Evolutionary conservation across 2,797 vertebrate genomes (phyloP).

Genomic region (Cirrhinus molitorella): DNA sequence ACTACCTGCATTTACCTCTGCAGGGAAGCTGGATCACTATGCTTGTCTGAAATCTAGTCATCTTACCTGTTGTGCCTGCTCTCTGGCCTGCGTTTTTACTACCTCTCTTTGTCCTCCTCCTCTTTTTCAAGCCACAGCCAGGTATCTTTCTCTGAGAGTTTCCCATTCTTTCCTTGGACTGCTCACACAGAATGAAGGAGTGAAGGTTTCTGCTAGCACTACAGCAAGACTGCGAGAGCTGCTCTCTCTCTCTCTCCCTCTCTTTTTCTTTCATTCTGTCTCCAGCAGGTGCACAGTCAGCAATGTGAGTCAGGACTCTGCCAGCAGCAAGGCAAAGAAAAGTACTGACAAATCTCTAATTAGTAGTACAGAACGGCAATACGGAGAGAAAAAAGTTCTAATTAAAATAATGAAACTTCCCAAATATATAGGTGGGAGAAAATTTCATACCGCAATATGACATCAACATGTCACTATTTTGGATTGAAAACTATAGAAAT

Average conservation of each 20-base stretch:
- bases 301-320: conserved; percentile 51
- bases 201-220: not conserved
- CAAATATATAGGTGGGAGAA: not conserved
- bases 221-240: conserved; percentile 57
- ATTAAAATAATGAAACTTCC: conserved; percentile 6
- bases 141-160: conserved; percentile 64
- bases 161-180: conserved; percentile 63
- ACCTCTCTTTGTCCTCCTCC: conserved; percentile 65
- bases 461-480: not conserved
- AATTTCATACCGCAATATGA: not conserved
- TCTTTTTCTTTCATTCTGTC: conserved; percentile 34
- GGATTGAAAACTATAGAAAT: not conserved
- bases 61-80: conserved; percentile 58
- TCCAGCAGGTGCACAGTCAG: conserved; percentile 63
- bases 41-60: not conserved
- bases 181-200: conserved; percentile 11
- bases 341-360: conserved; percentile 34
- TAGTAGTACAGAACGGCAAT: conserved; percentile 8
- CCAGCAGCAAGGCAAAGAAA: conserved; percentile 45
- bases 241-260: conserved; percentile 57
- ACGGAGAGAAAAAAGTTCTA: not conserved
- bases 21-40: not conserved
- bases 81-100: conserved; percentile 39
- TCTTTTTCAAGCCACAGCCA: conserved; percentile 44
- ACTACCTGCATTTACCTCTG: conserved; percentile 7